Percentiles rank a stretch among this genome's conserved stretches.
Conservation (phyloP, 2,113 vertebrate species). For the Indicator maculatus region DNA sequence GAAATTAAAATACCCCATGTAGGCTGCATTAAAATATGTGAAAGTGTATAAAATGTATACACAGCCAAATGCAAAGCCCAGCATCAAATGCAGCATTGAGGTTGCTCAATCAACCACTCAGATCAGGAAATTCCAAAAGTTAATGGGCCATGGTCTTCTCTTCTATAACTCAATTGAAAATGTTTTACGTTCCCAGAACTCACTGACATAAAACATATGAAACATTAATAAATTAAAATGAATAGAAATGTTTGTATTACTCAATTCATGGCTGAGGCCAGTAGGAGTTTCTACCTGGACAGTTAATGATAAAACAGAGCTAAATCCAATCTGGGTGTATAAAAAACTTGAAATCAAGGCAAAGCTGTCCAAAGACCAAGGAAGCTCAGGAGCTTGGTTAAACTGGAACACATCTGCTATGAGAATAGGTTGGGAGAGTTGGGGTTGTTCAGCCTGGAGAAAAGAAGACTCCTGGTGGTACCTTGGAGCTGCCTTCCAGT, state of each 20-base stretch:
- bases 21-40: neutral
- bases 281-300: neutral
- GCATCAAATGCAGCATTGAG: conserved; percentile 13
- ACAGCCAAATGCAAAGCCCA: neutral
- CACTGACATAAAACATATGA: conserved; percentile 18
- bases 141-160: conserved; percentile 35
- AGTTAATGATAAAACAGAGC: neutral
- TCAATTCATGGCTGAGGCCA: neutral
- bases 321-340: neutral
- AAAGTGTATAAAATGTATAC: neutral
- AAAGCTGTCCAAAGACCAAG: neutral
- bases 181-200: conserved; percentile 40
- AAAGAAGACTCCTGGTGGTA: too few relatives aligned
- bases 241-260: conserved; percentile 19
- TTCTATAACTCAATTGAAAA: neutral
- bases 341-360: neutral
- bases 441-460: too few relatives aligned
- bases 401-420: neutral
- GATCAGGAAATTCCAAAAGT: conserved; percentile 66
- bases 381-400: neutral
- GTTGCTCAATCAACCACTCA: conserved; percentile 40
- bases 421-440: too few relatives aligned
- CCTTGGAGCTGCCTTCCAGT: too few relatives aligned
- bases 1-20: neutral
- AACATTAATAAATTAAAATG: neutral